Base-by-base conservation (phyloP, 1,140 invertebrate genomes). In the Brachionus plicatilis region DNA sequence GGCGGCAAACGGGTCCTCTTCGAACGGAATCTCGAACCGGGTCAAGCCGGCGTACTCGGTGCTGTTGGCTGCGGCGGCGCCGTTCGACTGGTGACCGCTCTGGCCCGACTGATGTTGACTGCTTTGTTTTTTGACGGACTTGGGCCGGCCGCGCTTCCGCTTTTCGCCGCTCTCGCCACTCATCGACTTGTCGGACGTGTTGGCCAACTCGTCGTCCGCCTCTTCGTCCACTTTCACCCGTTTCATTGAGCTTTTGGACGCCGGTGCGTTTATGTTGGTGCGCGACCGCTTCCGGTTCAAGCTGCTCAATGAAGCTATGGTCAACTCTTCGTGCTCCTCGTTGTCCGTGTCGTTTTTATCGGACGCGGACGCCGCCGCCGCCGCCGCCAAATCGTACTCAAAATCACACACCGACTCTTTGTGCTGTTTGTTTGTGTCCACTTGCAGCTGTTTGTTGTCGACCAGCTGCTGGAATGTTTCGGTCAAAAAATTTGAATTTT, bases 21-120 rank as follows among this genome's bases (percentile, higher is more conserved):
- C 79, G 33, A 65, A 82, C 37, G 79, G 79, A 24, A 82, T 82
- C 33, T 82, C 79, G 29, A 82, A 82, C 2, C 79, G 17, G 5
- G 79, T 82, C 17, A 82, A 37, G 41, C 79, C 79, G 17, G 79
- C 79, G 20, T 82, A 82, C 37, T 82, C 79, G 7, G 60, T 82
- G 14, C 53, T 60, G 8, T 56, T 14, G 3, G 14, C 24, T 5
- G 12, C 20, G 11, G 12, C 20, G 11, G 43, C 72, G 45, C 1
- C 29, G 41, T 14, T 68, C 8, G 17, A 37, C 7, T 45, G n/a
- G n/a, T n/a, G 68, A 33, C 14, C 3, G n/a, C n/a, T 33, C 11
- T 29, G 70, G 20, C 17, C 6, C 33, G 33, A 47, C 5, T 45
- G 43, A 12, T 12, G 12, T 0, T 47, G 45, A 12, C 14, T n/a